These are phyloP conservation scores for Nebria ingens DNA, from an alignment of 1,140 invertebrate genomes.

Conservation along the genomic window DNA sequence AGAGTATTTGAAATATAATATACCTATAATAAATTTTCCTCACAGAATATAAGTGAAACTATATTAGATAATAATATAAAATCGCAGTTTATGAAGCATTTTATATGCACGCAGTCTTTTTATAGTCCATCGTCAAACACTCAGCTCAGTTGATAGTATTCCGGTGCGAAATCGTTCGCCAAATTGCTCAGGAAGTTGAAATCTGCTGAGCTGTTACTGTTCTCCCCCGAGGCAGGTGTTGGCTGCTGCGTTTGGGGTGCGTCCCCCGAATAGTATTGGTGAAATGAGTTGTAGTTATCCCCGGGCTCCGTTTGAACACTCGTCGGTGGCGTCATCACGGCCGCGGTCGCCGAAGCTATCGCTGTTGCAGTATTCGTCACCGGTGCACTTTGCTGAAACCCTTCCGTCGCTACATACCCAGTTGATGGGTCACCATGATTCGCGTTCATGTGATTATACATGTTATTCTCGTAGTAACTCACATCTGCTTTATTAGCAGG, in stretches of 20 bases:
- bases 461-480: slow-evolving; percentile 28
- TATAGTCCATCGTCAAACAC: slow-evolving; percentile 2
- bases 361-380: slow-evolving; percentile 21
- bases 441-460: slow-evolving; percentile 20
- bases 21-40: not conserved
- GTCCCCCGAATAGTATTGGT: slow-evolving; percentile 55
- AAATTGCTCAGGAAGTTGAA: slow-evolving; percentile 86
- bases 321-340: slow-evolving; percentile 45
- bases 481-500: slow-evolving; percentile 12
- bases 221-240: slow-evolving; percentile 50
- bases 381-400: slow-evolving; percentile 19
- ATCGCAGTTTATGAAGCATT: not conserved
- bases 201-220: slow-evolving; percentile 81
- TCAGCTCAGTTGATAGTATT: slow-evolving; percentile 64
- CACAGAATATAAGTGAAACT: not conserved
- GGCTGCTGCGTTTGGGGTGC: slow-evolving; percentile 31
- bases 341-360: slow-evolving; percentile 25
- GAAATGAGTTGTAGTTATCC: slow-evolving; percentile 55
- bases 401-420: slow-evolving; percentile 29
- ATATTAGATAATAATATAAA: not conserved
- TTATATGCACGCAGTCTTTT: not conserved
- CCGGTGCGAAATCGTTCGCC: slow-evolving; percentile 81
- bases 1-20: no score
- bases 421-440: slow-evolving; percentile 24
- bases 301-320: slow-evolving; percentile 44